phyloP scores from a whole-genome alignment of 2,113 vertebrate genomes.

The Chaetorhynchus papuensis region DNA sequence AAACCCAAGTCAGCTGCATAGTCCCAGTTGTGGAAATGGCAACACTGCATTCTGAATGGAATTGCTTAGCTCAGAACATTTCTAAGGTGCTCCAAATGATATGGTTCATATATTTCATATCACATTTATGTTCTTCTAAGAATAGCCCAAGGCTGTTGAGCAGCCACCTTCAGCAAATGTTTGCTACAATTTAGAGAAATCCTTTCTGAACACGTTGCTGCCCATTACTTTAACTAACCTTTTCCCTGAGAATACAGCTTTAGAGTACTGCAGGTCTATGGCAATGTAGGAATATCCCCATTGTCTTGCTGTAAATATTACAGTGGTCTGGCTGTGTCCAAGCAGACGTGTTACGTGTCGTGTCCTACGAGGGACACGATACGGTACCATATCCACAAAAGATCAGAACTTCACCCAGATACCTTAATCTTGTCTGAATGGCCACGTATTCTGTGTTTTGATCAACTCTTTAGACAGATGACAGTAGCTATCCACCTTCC shows the following conservation, averaged over 20 bases:
- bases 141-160: not conserved
- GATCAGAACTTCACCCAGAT: not conserved
- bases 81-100: not conserved
- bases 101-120: not conserved
- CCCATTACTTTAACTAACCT: not conserved
- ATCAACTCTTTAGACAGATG: slow-evolving; percentile 19
- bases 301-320: not conserved
- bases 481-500: slow-evolving; percentile 76
- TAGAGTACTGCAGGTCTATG: not conserved
- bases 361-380: fast-evolving
- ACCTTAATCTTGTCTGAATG: not conserved
- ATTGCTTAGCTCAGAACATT: not conserved
- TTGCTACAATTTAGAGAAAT: not conserved
- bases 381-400: not conserved
- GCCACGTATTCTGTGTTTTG: not conserved
- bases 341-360: not conserved
- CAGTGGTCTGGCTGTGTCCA: not conserved
- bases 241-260: not conserved
- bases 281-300: not conserved
- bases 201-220: not conserved
- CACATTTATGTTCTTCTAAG: not conserved
- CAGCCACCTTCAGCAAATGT: not conserved
- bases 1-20: not conserved
- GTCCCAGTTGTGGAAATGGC: not conserved
- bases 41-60: not conserved